Percentiles rank a stretch among this genome's conserved stretches.
Evolutionary conservation across 92 coral and sea anemone genomes (phyloP).

Genomic region (Paragorgia papillata): DNA sequence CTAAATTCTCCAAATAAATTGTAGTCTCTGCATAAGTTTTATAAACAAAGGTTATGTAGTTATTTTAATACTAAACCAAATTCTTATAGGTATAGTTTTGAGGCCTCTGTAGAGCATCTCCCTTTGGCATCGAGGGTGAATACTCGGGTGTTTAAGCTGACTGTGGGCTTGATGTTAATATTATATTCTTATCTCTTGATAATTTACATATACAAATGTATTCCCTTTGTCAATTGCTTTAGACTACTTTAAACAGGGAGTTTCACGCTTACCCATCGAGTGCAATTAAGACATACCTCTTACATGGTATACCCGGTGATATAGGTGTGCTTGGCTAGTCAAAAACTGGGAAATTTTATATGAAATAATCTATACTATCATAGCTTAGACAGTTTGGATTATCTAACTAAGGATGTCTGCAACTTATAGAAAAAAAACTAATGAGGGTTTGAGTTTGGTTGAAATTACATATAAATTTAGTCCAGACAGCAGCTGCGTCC

Average conservation of each 20-base stretch:
- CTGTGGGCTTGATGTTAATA: slow-evolving; percentile 6
- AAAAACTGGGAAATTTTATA: no score
- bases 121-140: no score
- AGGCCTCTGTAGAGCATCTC: no score
- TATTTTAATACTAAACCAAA: not conserved
- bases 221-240: not conserved
- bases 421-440: not conserved
- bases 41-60: no score
- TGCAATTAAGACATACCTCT: no score
- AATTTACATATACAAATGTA: slow-evolving; percentile 27
- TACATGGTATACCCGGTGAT: no score
- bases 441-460: not conserved
- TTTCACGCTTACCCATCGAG: no score
- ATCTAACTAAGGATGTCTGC: not conserved
- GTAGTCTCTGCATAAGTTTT: not conserved
- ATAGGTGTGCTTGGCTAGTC: no score
- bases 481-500: not conserved
- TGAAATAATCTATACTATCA: no score
- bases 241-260: no score
- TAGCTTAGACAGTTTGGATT: not conserved
- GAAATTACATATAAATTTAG: not conserved
- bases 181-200: slow-evolving; percentile 9
- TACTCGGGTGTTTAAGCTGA: not conserved
- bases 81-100: no score
- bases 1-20: not conserved